Conservation (phyloP, 2,113 vertebrate species). For the Cricetomys ansorgei region DNA sequence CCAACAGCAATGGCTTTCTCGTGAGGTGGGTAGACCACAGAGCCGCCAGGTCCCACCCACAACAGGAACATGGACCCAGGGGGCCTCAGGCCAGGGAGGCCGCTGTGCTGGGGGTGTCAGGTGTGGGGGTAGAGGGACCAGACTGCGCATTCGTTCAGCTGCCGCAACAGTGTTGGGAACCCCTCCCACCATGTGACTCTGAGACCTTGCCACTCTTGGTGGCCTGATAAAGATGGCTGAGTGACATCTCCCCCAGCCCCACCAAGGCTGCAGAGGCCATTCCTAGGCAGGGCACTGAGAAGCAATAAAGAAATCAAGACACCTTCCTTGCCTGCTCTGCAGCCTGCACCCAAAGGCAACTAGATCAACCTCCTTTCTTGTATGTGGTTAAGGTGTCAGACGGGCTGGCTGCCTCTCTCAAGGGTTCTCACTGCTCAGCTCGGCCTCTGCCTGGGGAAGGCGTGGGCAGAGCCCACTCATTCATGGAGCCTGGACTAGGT, state of each 20-base stretch:
- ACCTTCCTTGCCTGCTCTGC: neutral
- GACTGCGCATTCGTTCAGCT: neutral
- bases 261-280: neutral
- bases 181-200: fast-evolving
- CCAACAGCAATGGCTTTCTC: neutral
- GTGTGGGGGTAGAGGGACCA: neutral
- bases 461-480: neutral
- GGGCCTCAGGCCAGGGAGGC: neutral
- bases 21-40: neutral
- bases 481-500: neutral
- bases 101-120: neutral
- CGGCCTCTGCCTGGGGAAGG: constrained; percentile 2
- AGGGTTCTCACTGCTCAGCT: constrained; percentile 27
- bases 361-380: constrained; percentile 62
- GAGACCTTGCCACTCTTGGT: neutral
- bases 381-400: constrained; percentile 81
- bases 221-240: neutral
- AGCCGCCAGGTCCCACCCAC: neutral
- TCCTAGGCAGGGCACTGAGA: neutral
- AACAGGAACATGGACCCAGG: neutral
- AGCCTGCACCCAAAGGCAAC: neutral
- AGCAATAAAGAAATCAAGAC: constrained; percentile 55
- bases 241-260: neutral
- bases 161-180: fast-evolving
- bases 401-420: neutral